Conservation (phyloP, 2,113 vertebrate species). For the Malurus melanocephalus region DNA sequence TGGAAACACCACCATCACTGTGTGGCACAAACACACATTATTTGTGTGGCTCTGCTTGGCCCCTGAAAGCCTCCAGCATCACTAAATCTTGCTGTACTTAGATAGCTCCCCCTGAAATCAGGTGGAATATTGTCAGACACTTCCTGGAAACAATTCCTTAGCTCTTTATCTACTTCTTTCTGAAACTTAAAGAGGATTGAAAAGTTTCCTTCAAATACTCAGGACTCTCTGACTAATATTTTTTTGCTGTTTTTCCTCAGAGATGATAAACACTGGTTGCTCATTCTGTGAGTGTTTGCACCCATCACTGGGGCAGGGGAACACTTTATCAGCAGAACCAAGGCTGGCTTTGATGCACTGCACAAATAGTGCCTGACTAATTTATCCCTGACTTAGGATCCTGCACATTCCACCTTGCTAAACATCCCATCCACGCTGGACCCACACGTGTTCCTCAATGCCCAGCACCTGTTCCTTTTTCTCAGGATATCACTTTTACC, state of each 20-base stretch:
- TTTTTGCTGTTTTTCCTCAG: not conserved
- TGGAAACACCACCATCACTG: not conserved
- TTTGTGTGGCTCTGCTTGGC: not conserved
- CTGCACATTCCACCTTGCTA: slow-evolving; percentile 29
- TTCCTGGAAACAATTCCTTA: not conserved
- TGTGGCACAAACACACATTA: not conserved
- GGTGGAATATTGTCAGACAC: not conserved
- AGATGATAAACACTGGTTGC: not conserved
- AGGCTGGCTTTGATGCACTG: not conserved
- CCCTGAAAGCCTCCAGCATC: not conserved
- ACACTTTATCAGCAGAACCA: not conserved
- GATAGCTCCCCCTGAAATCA: not conserved
- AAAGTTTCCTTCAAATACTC: not conserved
- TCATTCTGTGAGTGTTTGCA: not conserved
- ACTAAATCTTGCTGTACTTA: not conserved
- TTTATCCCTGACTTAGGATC: slow-evolving; percentile 12
- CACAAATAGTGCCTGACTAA: slow-evolving; percentile 63
- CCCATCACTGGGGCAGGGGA: not conserved
- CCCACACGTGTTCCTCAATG: not conserved
- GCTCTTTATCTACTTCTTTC: not conserved
- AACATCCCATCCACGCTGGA: not conserved
- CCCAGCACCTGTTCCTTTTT: slow-evolving; percentile 24
- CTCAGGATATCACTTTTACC: slow-evolving; percentile 45
- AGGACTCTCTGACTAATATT: not conserved
- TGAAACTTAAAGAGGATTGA: not conserved